A percentile compares a stretch with the other conserved stretches of the same genome.
Conservation (phyloP, 2,888 invertebrate species). For the Conomelus anceps region DNA sequence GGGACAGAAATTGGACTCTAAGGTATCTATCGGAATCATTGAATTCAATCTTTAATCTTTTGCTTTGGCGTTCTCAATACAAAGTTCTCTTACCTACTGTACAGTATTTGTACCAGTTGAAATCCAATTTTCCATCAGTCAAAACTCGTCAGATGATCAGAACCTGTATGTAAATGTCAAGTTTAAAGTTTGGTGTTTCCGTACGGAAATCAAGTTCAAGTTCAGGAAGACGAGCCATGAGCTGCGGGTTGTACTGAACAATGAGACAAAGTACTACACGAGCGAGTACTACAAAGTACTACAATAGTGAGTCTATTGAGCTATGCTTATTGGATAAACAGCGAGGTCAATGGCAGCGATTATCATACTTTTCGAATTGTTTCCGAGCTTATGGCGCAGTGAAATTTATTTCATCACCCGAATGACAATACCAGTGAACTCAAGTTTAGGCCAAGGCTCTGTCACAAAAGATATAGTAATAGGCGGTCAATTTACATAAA, state of each 20-base stretch:
- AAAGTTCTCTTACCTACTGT: no score
- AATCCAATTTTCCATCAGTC: neutral
- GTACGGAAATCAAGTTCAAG: neutral
- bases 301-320: no score
- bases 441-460: neutral
- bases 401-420: neutral
- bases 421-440: neutral
- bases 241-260: neutral
- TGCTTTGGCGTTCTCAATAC: no score
- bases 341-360: neutral
- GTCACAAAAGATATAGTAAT: neutral
- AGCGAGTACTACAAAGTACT: neutral
- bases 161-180: neutral
- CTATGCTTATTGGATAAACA: neutral
- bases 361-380: neutral
- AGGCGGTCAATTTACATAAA: neutral
- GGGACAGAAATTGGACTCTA: no score
- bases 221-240: neutral
- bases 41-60: no score
- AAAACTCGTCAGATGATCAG: no score
- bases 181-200: neutral
- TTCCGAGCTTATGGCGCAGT: neutral
- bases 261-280: neutral
- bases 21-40: no score
- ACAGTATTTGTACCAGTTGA: neutral